Evolutionary conservation across 1,140 invertebrate species (phyloP).

Genomic region (Macrotrachela quadricornifera): DNA sequence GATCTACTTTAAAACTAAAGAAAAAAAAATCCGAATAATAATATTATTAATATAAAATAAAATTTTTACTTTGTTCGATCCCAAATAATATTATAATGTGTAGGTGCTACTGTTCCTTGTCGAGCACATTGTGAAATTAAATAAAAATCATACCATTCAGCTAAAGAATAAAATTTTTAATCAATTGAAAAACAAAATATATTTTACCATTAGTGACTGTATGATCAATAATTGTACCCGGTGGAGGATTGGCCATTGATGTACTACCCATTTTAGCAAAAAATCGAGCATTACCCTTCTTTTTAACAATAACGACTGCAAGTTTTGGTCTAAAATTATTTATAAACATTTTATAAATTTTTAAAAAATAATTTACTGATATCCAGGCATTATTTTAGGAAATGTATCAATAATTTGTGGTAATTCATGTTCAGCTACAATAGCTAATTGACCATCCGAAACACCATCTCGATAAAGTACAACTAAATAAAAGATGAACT

Average conservation of each 20-base stretch:
- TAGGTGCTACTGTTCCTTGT: conserved; percentile 58
- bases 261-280: conserved; percentile 13
- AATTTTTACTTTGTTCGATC: conserved; percentile 24
- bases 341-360: background rate
- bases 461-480: conserved; percentile 77
- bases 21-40: conserved; percentile 30
- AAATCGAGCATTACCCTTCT: conserved; percentile 35
- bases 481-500: conserved; percentile 21
- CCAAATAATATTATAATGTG: conserved; percentile 51
- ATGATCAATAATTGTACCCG: conserved; percentile 62
- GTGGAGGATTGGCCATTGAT: conserved; percentile 43
- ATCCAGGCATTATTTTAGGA: conserved; percentile 10
- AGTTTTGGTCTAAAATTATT: background rate
- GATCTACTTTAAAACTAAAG: conserved; percentile 39
- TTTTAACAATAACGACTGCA: conserved; percentile 27
- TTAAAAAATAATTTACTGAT: conserved; percentile 10
- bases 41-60: no score
- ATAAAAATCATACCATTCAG: conserved; percentile 56
- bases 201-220: conserved; percentile 49
- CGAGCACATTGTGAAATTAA: conserved; percentile 50
- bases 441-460: conserved; percentile 56
- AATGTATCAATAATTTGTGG: conserved; percentile 32
- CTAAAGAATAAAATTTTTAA: conserved; percentile 4
- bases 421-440: conserved; percentile 39
- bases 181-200: conserved; percentile 12